Conservation (phyloP, 2,888 invertebrate genomes). For the Cheilosia variabilis region DNA sequence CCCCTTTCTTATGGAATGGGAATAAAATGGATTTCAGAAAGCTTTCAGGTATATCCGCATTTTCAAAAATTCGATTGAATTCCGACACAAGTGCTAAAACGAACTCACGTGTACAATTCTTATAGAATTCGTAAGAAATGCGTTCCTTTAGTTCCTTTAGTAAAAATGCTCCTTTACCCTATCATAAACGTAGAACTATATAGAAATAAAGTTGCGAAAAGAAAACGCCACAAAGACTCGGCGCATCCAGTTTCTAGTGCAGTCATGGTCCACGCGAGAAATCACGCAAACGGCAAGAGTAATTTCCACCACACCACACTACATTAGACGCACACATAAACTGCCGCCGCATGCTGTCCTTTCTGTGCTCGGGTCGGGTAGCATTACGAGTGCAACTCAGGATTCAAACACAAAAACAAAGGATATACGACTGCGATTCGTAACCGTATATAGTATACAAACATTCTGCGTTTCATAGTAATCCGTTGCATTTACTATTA, state of each 20-base stretch:
- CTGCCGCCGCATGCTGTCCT: background rate
- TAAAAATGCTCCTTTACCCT: background rate
- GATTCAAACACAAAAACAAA: background rate
- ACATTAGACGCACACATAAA: constrained; percentile 13
- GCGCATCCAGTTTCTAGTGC: background rate
- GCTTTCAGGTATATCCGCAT: background rate
- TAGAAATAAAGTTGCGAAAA: background rate
- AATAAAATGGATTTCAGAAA: constrained; percentile 14
- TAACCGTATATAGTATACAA: background rate
- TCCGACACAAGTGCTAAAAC: constrained; percentile 10
- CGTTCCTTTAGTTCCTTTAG: background rate
- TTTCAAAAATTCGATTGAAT: constrained; percentile 20
- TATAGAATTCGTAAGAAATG: constrained; percentile 17
- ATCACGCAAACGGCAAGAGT: constrained; percentile 9
- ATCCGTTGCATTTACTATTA: constrained; percentile 45
- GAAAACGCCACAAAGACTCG: background rate
- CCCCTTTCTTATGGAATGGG: background rate
- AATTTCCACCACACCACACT: constrained; percentile 11
- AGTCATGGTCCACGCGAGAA: constrained; percentile 1
- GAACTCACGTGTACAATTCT: background rate
- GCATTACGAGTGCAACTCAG: background rate
- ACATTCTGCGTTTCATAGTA: constrained; percentile 29
- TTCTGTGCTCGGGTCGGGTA: too few relatives aligned
- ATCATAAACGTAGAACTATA: background rate
- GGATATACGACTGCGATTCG: background rate